Conservation (phyloP, 2,113 vertebrate species). For the Ailuropoda melanoleuca region DNA sequence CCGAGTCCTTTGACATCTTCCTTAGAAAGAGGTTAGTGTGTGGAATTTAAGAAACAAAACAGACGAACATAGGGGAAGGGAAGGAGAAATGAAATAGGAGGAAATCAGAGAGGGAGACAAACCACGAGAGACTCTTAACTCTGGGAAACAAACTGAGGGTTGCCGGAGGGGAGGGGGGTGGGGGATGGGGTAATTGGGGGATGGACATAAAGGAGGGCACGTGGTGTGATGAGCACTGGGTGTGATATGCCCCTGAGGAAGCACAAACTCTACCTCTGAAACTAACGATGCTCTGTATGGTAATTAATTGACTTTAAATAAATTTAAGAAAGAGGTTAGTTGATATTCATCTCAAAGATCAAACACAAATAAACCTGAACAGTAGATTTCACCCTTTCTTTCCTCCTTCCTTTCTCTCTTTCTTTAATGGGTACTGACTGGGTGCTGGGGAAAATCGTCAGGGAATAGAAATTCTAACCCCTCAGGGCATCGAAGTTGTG, state of each 20-base stretch:
- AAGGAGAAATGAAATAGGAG: background rate
- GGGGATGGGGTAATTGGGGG: background rate
- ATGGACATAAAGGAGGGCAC: background rate
- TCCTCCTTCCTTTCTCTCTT: background rate
- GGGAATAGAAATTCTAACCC: background rate
- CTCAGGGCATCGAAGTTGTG: background rate
- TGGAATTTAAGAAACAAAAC: background rate
- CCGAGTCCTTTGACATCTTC: background rate
- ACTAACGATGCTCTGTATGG: background rate
- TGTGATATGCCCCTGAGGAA: background rate
- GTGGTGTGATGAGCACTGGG: background rate
- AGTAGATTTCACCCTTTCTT: background rate
- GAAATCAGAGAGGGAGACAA: background rate
- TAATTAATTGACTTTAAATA: background rate
- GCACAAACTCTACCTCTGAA: background rate
- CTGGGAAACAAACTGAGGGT: background rate
- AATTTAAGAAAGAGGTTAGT: background rate
- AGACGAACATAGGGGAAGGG: background rate
- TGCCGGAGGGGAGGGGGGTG: background rate
- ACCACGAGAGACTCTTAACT: background rate
- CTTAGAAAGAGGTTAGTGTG: background rate
- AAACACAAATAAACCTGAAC: background rate
- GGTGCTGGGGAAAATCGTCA: background rate
- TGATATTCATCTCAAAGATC: background rate
- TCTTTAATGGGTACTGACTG: background rate